Base-by-base conservation (phyloP, 2,888 invertebrate genomes). In the Quadroppia sp. region DNA sequence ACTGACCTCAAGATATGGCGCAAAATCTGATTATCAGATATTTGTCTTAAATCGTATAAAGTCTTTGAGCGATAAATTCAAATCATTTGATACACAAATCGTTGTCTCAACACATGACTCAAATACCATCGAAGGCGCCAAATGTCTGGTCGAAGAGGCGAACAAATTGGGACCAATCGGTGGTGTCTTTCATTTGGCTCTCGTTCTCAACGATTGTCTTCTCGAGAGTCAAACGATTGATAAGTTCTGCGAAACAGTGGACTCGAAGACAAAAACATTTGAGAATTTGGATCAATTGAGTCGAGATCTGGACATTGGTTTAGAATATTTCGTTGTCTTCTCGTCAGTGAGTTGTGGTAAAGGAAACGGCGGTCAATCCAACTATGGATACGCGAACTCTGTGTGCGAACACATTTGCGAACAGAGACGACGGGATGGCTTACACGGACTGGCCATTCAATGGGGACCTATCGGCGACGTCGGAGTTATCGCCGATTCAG, bases 381-480 rank as follows among this genome's bases (percentile, higher is more conserved):
- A 98, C 85, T 98, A 98, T 82, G 98, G 96, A 72, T 78, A 73
- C 42, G 95, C 97, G 72, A 98, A 98, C 85, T 95, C 96, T 0
- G 90, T 90, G 64, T 97, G 98, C 96, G 97, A 98, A 84, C 87
- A 98, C 77, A 88, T 97, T 77, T 90, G 91, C 82, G 97, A 95
- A 85, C 87, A 86, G 76, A 88, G 95, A 73, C 90, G 89, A 83
- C 86, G 86, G 40, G 89, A 88, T 80, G 93, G 94, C 56, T 86
- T 94, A 78, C 94, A 95, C 25, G 97, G 86, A 53, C 82, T 90
- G 71, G 94, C 97, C 53, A 92, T 98, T 79, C 98, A 98, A 83
- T 98, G 98, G 98, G 98, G 98, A 78, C 97, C 96, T 76, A 92
- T 98, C 80, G 97, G 95, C 75, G 97, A 98, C 82, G 96, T 96